Conservation (phyloP, 1,140 invertebrate species). For the Campoletis sonorensis region DNA sequence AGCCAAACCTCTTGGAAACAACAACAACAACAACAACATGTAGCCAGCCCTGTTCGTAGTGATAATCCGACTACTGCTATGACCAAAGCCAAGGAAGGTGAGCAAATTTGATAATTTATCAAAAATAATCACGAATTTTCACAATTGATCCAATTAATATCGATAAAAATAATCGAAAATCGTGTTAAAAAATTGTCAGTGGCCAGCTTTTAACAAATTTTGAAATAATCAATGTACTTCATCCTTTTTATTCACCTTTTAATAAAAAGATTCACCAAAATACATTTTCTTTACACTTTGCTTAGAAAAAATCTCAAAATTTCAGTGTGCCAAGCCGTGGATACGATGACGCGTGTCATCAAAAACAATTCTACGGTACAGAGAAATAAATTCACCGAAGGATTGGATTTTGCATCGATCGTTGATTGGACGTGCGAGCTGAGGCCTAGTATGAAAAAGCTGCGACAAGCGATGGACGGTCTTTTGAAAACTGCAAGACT, state of each 20-base stretch:
- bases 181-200: too few relatives aligned
- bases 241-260: too few relatives aligned
- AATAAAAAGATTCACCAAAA: too few relatives aligned
- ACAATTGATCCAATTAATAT: too few relatives aligned
- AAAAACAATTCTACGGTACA: conserved; percentile 72
- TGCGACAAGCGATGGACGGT: conserved; percentile 88
- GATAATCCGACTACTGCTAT: conserved; percentile 61
- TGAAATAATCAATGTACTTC: too few relatives aligned
- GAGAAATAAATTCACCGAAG: conserved; percentile 85
- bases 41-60: background rate
- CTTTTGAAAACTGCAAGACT: conserved; percentile 88
- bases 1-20: conserved; percentile 6
- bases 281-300: too few relatives aligned
- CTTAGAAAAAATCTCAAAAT: background rate
- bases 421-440: conserved; percentile 87
- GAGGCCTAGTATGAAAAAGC: conserved; percentile 87
- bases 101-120: conserved; percentile 25
- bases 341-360: conserved; percentile 73
- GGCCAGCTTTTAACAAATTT: too few relatives aligned
- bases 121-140: too few relatives aligned
- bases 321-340: conserved; percentile 74
- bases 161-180: too few relatives aligned
- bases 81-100: conserved; percentile 73
- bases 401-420: conserved; percentile 81
- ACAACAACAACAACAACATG: conserved; percentile 6